Evolutionary conservation across 2,888 invertebrate species (phyloP).

Genomic region (Zonitis immaculata): DNA sequence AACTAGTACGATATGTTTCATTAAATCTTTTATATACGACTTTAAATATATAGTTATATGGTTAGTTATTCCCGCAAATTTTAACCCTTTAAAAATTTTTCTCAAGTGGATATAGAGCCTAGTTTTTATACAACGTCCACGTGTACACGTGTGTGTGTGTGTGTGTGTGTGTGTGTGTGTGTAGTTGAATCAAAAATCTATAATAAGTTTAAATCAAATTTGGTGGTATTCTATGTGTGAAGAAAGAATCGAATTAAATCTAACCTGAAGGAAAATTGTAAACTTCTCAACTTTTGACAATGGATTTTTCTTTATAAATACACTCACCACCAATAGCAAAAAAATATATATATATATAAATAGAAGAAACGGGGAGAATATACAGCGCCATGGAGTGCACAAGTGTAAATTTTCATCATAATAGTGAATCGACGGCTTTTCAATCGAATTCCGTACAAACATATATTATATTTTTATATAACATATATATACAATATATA

Average conservation of each 20-base stretch:
- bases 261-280: conserved; percentile 37
- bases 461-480: conserved; percentile 13
- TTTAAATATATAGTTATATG: too few relatives aligned
- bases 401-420: conserved; percentile 52
- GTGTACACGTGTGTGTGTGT: too few relatives aligned
- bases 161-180: too few relatives aligned
- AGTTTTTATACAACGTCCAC: neutral
- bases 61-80: conserved; percentile 1
- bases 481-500: conserved; percentile 7
- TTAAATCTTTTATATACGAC: conserved; percentile 11
- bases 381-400: conserved; percentile 50
- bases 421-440: conserved; percentile 48
- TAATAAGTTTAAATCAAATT: neutral
- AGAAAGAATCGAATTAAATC: conserved; percentile 44
- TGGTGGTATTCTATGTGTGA: neutral
- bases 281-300: conserved; percentile 42
- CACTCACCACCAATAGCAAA: neutral
- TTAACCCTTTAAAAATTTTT: neutral
- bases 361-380: conserved; percentile 28
- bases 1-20: conserved; percentile 16
- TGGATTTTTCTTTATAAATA: conserved; percentile 26
- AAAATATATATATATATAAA: too few relatives aligned
- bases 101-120: conserved; percentile 1
- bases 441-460: conserved; percentile 48
- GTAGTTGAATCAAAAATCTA: too few relatives aligned